These are phyloP conservation scores for Goniozus legneri DNA, from an alignment of 1,140 invertebrate species.

Conservation along the genomic window DNA sequence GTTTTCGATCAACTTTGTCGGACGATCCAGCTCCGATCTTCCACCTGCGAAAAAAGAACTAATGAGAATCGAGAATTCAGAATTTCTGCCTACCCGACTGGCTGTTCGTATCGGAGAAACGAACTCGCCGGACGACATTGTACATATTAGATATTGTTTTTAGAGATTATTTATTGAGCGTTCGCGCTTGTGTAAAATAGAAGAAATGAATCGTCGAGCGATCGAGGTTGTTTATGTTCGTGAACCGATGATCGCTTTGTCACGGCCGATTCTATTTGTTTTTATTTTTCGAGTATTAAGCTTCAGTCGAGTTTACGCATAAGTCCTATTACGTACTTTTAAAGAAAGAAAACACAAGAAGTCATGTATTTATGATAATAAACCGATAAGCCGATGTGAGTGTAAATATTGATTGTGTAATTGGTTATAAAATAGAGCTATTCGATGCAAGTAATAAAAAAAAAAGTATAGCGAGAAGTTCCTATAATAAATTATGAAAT, in stretches of 20 bases:
- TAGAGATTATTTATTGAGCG: background rate
- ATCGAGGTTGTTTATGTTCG: background rate
- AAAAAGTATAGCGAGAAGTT: constrained; percentile 44
- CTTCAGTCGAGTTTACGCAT: too few species aligned
- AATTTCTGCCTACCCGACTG: too few species aligned
- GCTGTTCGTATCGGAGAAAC: too few species aligned
- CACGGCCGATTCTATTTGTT: too few species aligned
- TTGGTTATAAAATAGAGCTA: constrained; percentile 31
- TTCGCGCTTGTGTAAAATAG: background rate
- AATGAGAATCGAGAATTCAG: too few species aligned
- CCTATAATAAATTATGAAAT: constrained; percentile 46
- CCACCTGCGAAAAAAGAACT: too few species aligned
- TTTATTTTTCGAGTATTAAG: too few species aligned
- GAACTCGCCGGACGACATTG: constrained; percentile 17
- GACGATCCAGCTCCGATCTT: too few species aligned
- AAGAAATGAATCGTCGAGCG: background rate
- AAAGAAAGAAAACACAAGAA: constrained; percentile 2
- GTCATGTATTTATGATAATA: constrained; percentile 30
- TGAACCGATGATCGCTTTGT: too few species aligned
- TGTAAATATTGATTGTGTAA: constrained; percentile 37
- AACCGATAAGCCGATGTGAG: constrained; percentile 21
- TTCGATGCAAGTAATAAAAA: constrained; percentile 29
- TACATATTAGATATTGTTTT: constrained; percentile 12
- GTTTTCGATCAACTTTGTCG: too few species aligned
- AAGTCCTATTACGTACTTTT: background rate